Conservation (phyloP, 2,113 vertebrate species). For the Rhinopomastus cyanomelas region DNA sequence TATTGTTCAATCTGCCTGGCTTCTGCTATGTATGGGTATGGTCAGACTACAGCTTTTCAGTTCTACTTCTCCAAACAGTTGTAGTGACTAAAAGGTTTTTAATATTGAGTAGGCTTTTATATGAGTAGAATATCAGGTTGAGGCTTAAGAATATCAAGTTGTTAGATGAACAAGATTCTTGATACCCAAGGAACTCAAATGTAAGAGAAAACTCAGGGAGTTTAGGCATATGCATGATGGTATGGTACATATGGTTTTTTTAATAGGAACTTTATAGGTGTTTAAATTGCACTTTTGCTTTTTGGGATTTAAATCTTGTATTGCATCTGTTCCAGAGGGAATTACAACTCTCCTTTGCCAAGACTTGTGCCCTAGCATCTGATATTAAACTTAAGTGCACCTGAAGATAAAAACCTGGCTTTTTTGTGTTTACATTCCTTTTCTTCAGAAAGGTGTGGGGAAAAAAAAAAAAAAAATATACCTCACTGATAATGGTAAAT, state of each 20-base stretch:
- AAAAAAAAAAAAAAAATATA: no score
- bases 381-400: not conserved
- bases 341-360: not conserved
- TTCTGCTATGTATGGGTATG: accelerated
- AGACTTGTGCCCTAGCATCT: not conserved
- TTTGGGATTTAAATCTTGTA: not conserved
- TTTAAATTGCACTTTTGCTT: not conserved
- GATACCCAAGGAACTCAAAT: not conserved
- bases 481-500: not conserved
- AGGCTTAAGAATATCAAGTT: no score
- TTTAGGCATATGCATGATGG: not conserved
- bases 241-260: not conserved
- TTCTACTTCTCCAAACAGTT: not conserved
- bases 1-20: not conserved
- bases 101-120: not conserved
- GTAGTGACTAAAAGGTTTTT: not conserved
- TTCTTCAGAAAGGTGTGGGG: not conserved
- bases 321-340: not conserved
- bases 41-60: not conserved
- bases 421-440: not conserved
- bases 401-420: not conserved
- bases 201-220: not conserved
- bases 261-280: not conserved
- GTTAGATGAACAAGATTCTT: not conserved
- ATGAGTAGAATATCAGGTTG: not conserved